Evolutionary conservation across 2,797 vertebrate genomes (phyloP).

Genomic region (Pseudochaenichthys georgianus): DNA sequence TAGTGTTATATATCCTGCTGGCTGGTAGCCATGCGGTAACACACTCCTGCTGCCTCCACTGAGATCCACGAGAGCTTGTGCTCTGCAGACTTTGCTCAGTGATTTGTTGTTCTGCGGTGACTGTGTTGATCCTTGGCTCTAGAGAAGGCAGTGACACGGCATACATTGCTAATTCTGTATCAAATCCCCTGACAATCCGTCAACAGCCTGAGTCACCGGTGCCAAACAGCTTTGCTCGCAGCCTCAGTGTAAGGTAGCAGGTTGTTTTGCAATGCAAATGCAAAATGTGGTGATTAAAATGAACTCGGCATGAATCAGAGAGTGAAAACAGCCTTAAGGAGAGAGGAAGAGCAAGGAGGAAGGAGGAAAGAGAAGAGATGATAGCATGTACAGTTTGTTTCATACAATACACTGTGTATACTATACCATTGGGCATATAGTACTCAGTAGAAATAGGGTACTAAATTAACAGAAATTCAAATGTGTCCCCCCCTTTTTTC

Average conservation of each 20-base stretch:
- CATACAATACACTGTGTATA: not conserved
- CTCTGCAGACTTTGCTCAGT: constrained; percentile 1
- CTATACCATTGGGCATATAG: not conserved
- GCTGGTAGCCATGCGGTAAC: not conserved
- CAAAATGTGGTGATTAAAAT: constrained; percentile 76
- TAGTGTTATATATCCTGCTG: not conserved
- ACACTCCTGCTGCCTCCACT: not conserved
- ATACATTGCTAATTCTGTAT: constrained; percentile 39
- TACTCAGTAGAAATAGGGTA: too few relatives aligned
- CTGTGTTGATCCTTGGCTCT: constrained; percentile 9
- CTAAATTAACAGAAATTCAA: not conserved
- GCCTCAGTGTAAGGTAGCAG: constrained; percentile 53
- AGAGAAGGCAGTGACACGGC: constrained; percentile 24
- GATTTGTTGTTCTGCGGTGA: constrained; percentile 16
- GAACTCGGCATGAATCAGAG: constrained; percentile 56
- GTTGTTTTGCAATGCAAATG: constrained; percentile 82
- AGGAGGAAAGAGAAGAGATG: constrained; percentile 33
- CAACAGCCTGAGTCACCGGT: constrained; percentile 42
- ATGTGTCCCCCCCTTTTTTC: not conserved
- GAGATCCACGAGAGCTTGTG: constrained; percentile 1
- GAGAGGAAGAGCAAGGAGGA: constrained; percentile 32
- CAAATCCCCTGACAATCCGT: constrained; percentile 41
- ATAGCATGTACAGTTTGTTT: constrained; percentile 19
- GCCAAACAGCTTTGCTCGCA: constrained; percentile 55
- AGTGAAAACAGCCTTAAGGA: constrained; percentile 58